A percentile compares a stretch with the other conserved stretches of the same genome.
Evolutionary conservation across 2,888 invertebrate species (phyloP).

Genomic region (Hartigia nigra): DNA sequence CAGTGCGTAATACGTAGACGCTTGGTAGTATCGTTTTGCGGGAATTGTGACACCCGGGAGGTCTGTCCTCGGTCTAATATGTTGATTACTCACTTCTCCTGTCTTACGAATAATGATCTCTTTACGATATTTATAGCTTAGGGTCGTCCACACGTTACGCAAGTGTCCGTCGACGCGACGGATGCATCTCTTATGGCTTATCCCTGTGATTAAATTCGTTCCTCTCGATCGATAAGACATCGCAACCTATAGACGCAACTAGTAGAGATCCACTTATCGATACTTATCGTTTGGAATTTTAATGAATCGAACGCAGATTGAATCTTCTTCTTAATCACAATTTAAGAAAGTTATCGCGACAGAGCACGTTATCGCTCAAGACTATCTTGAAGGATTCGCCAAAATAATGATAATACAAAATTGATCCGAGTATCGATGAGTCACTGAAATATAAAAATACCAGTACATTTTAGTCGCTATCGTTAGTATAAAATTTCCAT

Average conservation of each 20-base stretch:
- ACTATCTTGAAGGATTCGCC: background rate
- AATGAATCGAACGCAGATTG: background rate
- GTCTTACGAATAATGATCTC: slow-evolving; percentile 27
- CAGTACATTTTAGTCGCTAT: background rate
- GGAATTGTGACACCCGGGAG: slow-evolving; percentile 37
- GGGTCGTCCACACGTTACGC: background rate
- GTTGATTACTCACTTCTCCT: slow-evolving; percentile 37
- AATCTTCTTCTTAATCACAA: background rate
- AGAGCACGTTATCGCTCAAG: no score
- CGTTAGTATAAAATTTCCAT: background rate
- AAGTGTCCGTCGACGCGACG: background rate
- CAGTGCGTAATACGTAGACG: background rate
- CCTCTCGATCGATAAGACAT: background rate
- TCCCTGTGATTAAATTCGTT: background rate
- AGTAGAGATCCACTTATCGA: background rate
- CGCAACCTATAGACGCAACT: background rate
- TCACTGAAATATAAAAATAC: background rate
- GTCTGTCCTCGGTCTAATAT: slow-evolving; percentile 53
- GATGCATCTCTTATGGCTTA: background rate
- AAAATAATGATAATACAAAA: background rate
- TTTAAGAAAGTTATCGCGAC: background rate
- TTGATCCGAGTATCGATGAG: background rate
- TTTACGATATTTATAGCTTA: slow-evolving; percentile 7
- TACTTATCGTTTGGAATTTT: background rate
- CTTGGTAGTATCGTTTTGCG: slow-evolving; percentile 38